Conservation (phyloP, 2,888 invertebrate genomes). For the Drosophila subsilvestris region DNA sequence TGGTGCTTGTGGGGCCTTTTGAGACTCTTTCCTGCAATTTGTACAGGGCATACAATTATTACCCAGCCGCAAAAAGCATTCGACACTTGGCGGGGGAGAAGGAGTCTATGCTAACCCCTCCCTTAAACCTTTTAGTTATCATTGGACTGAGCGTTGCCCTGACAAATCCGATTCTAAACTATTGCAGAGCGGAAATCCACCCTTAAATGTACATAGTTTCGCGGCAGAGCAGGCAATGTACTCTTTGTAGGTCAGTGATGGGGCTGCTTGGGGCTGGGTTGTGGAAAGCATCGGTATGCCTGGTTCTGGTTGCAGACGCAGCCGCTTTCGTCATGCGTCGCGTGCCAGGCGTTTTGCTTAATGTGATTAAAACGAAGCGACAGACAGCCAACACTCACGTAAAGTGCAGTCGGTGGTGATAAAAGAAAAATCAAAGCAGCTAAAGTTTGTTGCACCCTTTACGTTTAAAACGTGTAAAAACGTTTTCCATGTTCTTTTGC, state of each 20-base stretch:
- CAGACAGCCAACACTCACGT: slow-evolving; percentile 40
- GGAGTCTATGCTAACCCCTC: not conserved
- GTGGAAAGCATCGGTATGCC: slow-evolving; percentile 6
- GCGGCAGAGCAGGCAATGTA: slow-evolving; percentile 57
- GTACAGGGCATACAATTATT: slow-evolving; percentile 15
- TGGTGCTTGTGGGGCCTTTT: slow-evolving; percentile 7
- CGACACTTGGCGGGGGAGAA: slow-evolving; percentile 12
- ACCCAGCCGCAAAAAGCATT: not conserved
- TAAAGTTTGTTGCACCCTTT: slow-evolving; percentile 65
- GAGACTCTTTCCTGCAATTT: slow-evolving; percentile 6
- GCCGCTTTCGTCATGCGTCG: slow-evolving; percentile 59
- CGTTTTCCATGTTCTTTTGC: slow-evolving; percentile 7
- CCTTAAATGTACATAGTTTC: slow-evolving; percentile 52
- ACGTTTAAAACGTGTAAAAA: slow-evolving; percentile 2
- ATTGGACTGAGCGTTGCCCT: not conserved
- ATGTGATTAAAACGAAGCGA: slow-evolving; percentile 67
- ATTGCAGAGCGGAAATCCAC: slow-evolving; percentile 56
- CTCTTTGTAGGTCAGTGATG: slow-evolving; percentile 74
- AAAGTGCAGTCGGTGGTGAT: slow-evolving; percentile 38
- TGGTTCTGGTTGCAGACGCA: slow-evolving; percentile 5
- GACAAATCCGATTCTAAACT: slow-evolving; percentile 36
- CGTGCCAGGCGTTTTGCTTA: slow-evolving; percentile 65
- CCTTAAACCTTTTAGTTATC: not conserved
- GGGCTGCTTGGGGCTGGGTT: slow-evolving; percentile 33
- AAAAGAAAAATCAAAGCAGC: slow-evolving; percentile 67